Evolutionary conservation across 2,888 invertebrate species (phyloP).

Genomic region (Camponotus fellah): DNA sequence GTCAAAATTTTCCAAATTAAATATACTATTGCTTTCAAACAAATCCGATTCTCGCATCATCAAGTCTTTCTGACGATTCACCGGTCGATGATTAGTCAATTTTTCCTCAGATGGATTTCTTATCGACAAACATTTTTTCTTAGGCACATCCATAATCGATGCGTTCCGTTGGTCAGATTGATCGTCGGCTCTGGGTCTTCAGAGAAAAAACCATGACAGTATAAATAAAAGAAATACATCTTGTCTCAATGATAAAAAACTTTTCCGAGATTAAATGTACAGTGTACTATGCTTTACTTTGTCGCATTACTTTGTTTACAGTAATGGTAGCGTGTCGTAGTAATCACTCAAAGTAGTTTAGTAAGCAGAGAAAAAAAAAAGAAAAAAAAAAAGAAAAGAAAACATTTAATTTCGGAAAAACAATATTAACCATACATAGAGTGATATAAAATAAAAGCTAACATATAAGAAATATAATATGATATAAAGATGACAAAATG

Average conservation of each 20-base stretch:
- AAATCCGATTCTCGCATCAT: constrained; percentile 11
- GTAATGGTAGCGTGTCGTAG: neutral
- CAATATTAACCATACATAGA: neutral
- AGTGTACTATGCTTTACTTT: neutral
- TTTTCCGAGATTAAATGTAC: constrained; percentile 25
- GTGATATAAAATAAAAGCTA: neutral
- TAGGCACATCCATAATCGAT: neutral
- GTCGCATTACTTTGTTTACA: neutral
- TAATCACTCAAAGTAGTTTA: constrained; percentile 15
- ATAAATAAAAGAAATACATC: constrained; percentile 6
- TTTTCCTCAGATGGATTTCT: neutral
- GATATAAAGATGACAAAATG: constrained; percentile 10
- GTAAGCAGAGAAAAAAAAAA: neutral
- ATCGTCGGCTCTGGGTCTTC: neutral
- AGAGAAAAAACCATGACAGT: neutral
- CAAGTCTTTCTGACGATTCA: neutral
- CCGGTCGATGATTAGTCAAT: neutral
- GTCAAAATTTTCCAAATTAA: constrained; percentile 14
- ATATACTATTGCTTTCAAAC: constrained; percentile 40
- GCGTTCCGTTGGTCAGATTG: neutral
- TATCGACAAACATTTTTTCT: neutral
- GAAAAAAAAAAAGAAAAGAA: too few species aligned
- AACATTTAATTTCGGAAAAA: neutral
- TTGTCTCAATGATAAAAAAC: neutral
- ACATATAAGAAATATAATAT: neutral